Base-by-base conservation (phyloP, 2,888 invertebrate genomes). In the Sesia apiformis region DNA sequence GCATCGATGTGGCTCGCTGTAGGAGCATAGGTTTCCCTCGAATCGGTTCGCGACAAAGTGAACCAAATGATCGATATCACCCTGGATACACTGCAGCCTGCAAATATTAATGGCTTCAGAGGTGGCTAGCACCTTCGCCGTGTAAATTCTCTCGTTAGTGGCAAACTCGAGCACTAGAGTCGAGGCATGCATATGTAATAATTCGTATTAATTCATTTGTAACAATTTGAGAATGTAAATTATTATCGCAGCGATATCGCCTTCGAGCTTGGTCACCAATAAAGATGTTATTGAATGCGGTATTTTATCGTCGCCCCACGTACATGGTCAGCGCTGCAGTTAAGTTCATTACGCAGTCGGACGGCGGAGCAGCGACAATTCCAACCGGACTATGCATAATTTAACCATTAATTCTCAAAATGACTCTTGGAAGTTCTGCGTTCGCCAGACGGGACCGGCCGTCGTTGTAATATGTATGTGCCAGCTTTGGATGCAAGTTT, bases 381-480 rank as follows among this genome's bases (percentile, higher is more conserved):
- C 77, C 80, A 80, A 84, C 74, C 78, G 76, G 74, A 74, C 80
- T 82, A 81, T 86, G 84, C 81, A 87, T 87, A 87, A 88, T 85
- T 84, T 78, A 79, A 60, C 80, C 81, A 87, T 86, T 86, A 86
- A 86, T 86, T 82, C 76, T 78, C 76, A 68, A 83, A 87, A 86
- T 84, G 73, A 81, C 82, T 81, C 80, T 79, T 81, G 73, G 76
- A 81, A 83, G 77, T 84, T 79, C 80, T 83, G 67, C 62, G 70
- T 69, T 70, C 66, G 74, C 78, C 77, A 81, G 79, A 79, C 81
- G 72, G 66, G 67, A 72, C 70, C 78, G 81, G 81, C 81, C 81
- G 76, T 70, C 66, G 67, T 66, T 71, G 71, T 77, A 76, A 76
- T 77, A 78, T 76, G 70, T 71, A 74, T 71, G 69, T 70, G 72